Evolutionary conservation across 2,113 vertebrate genomes (phyloP).

Genomic region (Hassar affinis): DNA sequence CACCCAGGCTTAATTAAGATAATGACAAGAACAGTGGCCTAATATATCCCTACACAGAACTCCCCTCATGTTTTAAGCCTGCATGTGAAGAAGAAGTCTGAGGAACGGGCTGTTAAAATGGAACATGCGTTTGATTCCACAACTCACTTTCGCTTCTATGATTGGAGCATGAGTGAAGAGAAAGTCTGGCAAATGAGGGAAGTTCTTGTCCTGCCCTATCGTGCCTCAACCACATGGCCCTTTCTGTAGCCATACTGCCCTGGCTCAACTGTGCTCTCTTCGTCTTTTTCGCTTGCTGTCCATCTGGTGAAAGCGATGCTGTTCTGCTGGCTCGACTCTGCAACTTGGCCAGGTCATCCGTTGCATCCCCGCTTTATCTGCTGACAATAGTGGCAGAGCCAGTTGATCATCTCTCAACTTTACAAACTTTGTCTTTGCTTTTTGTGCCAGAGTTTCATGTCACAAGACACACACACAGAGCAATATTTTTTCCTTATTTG

Average conservation of each 20-base stretch:
- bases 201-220: slow-evolving; percentile 35
- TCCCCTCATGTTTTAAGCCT: slow-evolving; percentile 14
- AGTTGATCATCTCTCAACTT: slow-evolving; percentile 23
- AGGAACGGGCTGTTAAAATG: background rate
- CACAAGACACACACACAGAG: background rate
- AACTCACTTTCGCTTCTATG: background rate
- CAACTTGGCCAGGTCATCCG: slow-evolving; percentile 26
- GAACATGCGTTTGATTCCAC: background rate
- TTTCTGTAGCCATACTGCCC: slow-evolving; percentile 37
- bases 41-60: slow-evolving; percentile 10
- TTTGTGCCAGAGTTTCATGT: slow-evolving; percentile 11
- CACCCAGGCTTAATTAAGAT: slow-evolving; percentile 40
- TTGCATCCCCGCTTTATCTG: slow-evolving; percentile 26
- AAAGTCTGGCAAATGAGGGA: slow-evolving; percentile 34
- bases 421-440: background rate
- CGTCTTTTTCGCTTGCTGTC: slow-evolving; percentile 11
- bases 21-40: slow-evolving; percentile 21
- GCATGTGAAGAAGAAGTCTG: background rate
- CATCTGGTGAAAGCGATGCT: slow-evolving; percentile 38
- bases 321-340: slow-evolving; percentile 29
- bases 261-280: slow-evolving; percentile 36
- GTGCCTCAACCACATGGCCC: slow-evolving; percentile 37
- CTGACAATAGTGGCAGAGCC: slow-evolving; percentile 13
- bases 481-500: slow-evolving; percentile 9
- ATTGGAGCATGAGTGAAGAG: slow-evolving; percentile 11